Evolutionary conservation across 2,797 vertebrate genomes (phyloP).

Genomic region (Liparis tanakae): DNA sequence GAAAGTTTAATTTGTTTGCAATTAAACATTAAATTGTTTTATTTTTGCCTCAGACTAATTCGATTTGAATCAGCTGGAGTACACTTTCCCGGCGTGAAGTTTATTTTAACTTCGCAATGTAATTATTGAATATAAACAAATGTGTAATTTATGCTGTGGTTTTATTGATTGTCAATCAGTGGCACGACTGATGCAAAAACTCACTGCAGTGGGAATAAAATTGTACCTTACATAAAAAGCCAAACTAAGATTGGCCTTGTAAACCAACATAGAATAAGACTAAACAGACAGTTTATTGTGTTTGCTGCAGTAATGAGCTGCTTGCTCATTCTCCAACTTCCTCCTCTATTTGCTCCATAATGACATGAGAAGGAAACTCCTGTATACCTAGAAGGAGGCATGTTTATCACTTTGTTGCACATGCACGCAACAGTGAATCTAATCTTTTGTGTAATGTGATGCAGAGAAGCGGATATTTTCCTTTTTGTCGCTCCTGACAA

Average conservation of each 20-base stretch:
- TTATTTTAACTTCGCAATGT: not conserved
- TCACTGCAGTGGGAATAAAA: not conserved
- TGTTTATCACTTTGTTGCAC: constrained; percentile 73
- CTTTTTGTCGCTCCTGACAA: constrained; percentile 45
- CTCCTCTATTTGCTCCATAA: constrained; percentile 31
- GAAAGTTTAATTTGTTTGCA: constrained; percentile 13
- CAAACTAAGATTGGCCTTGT: constrained; percentile 16
- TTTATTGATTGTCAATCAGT: constrained; percentile 5
- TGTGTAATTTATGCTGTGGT: not conserved
- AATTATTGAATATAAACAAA: constrained; percentile 19
- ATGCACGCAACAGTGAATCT: constrained; percentile 52
- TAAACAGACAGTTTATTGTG: constrained; percentile 12
- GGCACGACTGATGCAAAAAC: not conserved
- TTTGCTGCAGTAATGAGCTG: constrained; percentile 16
- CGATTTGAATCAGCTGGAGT: constrained; percentile 32
- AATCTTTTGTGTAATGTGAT: constrained; percentile 60
- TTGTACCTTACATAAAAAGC: not conserved
- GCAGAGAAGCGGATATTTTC: constrained; percentile 60
- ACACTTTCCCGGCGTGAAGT: not conserved
- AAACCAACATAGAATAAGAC: constrained; percentile 22
- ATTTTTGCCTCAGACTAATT: constrained; percentile 28
- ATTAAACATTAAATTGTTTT: constrained; percentile 39
- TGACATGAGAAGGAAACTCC: constrained; percentile 43
- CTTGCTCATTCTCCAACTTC: constrained; percentile 33
- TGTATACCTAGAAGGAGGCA: constrained; percentile 50